Evolutionary conservation across 2,888 invertebrate genomes (phyloP).

Genomic region (Hybos culiciformis): DNA sequence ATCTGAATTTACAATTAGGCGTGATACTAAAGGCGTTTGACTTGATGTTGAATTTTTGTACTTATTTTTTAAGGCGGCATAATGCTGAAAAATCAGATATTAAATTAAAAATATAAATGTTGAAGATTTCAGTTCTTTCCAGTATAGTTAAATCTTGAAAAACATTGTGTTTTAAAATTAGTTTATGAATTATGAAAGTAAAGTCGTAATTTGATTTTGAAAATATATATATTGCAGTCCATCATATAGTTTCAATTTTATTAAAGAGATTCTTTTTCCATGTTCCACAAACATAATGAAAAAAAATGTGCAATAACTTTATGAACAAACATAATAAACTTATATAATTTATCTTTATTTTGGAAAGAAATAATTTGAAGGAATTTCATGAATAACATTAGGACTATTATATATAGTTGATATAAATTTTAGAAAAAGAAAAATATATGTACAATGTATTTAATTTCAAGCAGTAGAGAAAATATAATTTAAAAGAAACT

Average conservation of each 20-base stretch:
- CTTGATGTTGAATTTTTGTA: slow-evolving; percentile 17
- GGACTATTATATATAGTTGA: background rate
- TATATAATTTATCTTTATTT: too few relatives aligned
- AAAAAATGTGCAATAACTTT: too few relatives aligned
- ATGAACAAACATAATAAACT: too few relatives aligned
- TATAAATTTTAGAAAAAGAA: background rate
- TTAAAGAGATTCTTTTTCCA: too few relatives aligned
- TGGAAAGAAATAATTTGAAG: too few relatives aligned
- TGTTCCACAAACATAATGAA: too few relatives aligned
- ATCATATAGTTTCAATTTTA: too few relatives aligned
- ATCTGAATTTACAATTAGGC: slow-evolving; percentile 15
- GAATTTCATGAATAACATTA: too few relatives aligned
- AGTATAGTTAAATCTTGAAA: background rate
- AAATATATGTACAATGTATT: too few relatives aligned
- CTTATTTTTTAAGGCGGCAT: slow-evolving; percentile 15
- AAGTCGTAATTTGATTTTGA: too few relatives aligned
- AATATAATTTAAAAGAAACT: background rate
- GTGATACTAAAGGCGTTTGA: slow-evolving; percentile 17
- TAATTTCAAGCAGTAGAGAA: too few relatives aligned
- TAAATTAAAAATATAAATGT: background rate
- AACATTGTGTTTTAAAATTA: background rate
- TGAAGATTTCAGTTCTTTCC: background rate
- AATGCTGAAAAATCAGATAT: slow-evolving; percentile 4
- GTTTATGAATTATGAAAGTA: background rate
- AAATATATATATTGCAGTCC: too few relatives aligned